Base-by-base conservation (phyloP, 2,113 vertebrate genomes). In the Saccopteryx bilineata region DNA sequence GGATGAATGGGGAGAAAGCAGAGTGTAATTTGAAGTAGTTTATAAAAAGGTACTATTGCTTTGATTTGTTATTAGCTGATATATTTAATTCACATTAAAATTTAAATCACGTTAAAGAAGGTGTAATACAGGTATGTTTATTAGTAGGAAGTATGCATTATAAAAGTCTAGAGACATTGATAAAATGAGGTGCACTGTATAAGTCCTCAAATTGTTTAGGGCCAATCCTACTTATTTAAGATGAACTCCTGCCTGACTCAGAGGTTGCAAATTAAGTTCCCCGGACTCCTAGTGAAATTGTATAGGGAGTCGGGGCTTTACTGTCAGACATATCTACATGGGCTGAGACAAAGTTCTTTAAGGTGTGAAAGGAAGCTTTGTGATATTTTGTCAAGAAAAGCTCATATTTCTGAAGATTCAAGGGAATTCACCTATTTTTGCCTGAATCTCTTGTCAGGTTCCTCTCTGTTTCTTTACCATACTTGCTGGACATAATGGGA, bases 341-440 rank as follows among this genome's bases (percentile, higher is more conserved):
- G 83, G 8, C 31, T 76, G 79, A 39, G 54, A 61, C 58, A 81
- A 68, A 10, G 6, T 56, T 95, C 26, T 28, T 56, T 93, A 79
- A 79, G 10, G 26, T 91, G 82, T 88, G 65, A 90, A 91, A 84
- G 26, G 66, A 93, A 93, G n/a, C 21, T 61, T 69, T 15, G 23
- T 66, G 46, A 68, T 56, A 78, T 50, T n/a, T 82, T 78, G 39
- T 78, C 83, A 84, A 95, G 87, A 90, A 60, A 92, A 94, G 21
- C 52, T 90, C 18, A 12, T 60, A 63, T 95, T 96, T 89, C 84
- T 85, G 72, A 93, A 58, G 39, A 39, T 56, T 93, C 56, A 33
- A 52, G 80, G 54, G 93, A 91, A 69, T 88, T 78, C 69, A 78
- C 9, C 76, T 90, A 80, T 26, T 90, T 91, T 66, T 79, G 39